Evolutionary conservation across 2,797 vertebrate species (phyloP).

Genomic region (Babyrousa celebensis): DNA sequence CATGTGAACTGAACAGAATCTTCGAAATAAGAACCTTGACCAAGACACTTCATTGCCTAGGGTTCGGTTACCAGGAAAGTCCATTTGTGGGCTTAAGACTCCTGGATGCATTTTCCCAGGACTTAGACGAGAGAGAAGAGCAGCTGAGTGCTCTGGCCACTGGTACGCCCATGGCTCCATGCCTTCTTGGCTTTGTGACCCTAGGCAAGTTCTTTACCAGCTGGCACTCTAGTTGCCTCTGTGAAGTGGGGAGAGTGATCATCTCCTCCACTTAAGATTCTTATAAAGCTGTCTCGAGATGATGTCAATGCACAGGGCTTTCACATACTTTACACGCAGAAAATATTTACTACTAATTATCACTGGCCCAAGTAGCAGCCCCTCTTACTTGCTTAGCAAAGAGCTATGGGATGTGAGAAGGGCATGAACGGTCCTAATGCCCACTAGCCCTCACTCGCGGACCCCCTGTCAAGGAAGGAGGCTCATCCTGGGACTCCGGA

Average conservation of each 20-base stretch:
- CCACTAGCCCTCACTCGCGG: not conserved
- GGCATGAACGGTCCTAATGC: not conserved
- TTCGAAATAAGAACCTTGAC: constrained; percentile 28
- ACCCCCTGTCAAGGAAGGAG: not conserved
- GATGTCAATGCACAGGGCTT: not conserved
- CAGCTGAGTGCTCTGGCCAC: not conserved
- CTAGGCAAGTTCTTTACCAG: not conserved
- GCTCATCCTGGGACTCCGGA: not conserved
- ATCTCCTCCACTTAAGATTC: not conserved
- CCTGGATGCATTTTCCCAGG: constrained; percentile 12
- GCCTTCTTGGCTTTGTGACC: not conserved
- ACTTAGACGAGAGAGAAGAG: not conserved
- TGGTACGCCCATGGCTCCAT: not conserved
- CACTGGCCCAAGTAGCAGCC: not conserved
- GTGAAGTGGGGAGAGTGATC: not conserved
- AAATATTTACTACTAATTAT: not conserved
- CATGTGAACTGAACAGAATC: not conserved
- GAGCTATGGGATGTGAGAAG: not conserved
- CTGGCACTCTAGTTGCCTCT: not conserved
- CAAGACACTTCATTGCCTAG: not conserved
- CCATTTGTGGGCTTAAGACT: not conserved
- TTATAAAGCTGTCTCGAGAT: not conserved
- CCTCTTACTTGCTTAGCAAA: not conserved
- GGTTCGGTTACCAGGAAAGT: constrained; percentile 3
- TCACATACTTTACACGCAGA: not conserved